Conservation (phyloP, 2,113 vertebrate species). For the Haplochromis burtoni region DNA sequence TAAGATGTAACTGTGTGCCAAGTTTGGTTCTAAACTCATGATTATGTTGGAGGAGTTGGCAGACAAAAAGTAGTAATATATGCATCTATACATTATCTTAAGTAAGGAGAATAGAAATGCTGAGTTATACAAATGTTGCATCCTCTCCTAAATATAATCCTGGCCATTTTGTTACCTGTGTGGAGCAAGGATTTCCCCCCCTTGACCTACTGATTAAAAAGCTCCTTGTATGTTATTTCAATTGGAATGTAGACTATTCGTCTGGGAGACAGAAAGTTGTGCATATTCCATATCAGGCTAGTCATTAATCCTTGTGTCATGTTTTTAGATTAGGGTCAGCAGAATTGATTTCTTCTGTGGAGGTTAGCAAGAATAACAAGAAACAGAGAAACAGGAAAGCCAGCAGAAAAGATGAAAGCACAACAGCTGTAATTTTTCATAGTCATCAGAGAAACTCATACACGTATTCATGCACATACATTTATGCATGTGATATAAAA, state of each 20-base stretch:
- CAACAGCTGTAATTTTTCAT: slow-evolving; percentile 24
- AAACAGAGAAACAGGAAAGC: neutral
- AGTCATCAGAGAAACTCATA: slow-evolving; percentile 12
- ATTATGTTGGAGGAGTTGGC: neutral
- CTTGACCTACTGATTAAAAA: slow-evolving; percentile 59
- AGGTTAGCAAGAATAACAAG: slow-evolving; percentile 12
- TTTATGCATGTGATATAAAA: slow-evolving; percentile 31
- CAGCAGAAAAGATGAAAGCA: slow-evolving; percentile 12
- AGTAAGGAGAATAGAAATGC: neutral
- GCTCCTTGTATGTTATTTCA: slow-evolving; percentile 49
- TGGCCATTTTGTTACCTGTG: neutral
- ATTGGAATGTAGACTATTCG: slow-evolving; percentile 43
- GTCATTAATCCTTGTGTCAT: slow-evolving; percentile 63
- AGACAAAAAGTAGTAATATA: neutral
- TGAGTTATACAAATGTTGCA: neutral
- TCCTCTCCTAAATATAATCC: neutral
- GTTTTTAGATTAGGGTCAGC: slow-evolving; percentile 51
- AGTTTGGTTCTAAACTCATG: neutral
- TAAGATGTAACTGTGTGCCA: neutral
- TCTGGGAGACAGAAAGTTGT: slow-evolving; percentile 55
- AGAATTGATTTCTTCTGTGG: slow-evolving; percentile 18
- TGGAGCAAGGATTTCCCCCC: neutral
- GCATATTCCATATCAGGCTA: slow-evolving; percentile 57
- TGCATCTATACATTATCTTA: neutral
- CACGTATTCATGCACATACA: slow-evolving; percentile 20